Percentiles rank a stretch among this genome's conserved stretches.
Conservation (phyloP, 2,888 invertebrate genomes). For the Pheosia tremula region DNA sequence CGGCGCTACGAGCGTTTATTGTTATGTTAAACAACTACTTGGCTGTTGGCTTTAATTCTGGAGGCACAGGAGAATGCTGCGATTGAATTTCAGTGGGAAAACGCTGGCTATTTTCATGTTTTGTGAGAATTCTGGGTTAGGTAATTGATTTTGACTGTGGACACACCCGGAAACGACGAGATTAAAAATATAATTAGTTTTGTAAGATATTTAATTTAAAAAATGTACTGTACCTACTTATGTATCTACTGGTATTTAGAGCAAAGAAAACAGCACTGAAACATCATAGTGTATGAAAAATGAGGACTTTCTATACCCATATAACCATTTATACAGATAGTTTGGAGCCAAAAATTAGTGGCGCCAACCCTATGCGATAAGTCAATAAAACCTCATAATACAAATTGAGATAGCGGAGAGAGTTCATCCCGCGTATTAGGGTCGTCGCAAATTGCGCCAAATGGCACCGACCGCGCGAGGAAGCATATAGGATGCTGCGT, state of each 20-base stretch:
- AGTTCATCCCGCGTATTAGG: constrained; percentile 57
- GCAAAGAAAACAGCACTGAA: no score
- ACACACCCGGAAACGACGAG: not conserved
- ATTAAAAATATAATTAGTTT: not conserved
- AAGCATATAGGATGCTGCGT: constrained; percentile 18
- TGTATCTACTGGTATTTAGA: no score
- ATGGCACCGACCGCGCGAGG: constrained; percentile 20
- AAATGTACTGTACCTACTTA: no score
- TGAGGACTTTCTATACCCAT: no score
- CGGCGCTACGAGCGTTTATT: constrained; percentile 33
- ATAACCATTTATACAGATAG: no score
- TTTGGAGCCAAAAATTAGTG: not conserved
- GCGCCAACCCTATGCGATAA: constrained; percentile 46
- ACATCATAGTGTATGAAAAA: no score
- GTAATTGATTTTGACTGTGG: not conserved
- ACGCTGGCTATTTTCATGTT: not conserved
- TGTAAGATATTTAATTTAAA: no score
- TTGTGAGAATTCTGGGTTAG: not conserved
- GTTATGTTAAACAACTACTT: constrained; percentile 29
- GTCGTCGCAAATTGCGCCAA: constrained; percentile 51
- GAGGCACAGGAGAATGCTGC: constrained; percentile 11
- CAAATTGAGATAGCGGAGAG: constrained; percentile 52
- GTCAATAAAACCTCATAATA: constrained; percentile 51
- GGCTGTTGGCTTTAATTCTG: constrained; percentile 14
- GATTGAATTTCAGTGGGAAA: constrained; percentile 9